phyloP scores from a whole-genome alignment of 2,888 invertebrate species.

The Chrysotoxum bicinctum region DNA sequence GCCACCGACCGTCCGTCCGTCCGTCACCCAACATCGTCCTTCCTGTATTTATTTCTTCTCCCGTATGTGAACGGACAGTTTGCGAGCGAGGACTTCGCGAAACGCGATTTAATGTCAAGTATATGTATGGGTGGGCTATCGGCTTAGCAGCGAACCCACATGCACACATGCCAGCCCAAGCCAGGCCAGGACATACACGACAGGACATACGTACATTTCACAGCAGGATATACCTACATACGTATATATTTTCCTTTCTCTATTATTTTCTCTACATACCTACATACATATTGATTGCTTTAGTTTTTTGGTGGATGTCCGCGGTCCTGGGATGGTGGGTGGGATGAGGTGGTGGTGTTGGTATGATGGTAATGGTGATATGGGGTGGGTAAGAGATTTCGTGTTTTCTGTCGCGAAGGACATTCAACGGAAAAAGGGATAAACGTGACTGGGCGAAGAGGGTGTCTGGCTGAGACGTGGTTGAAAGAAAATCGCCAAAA shows the following conservation, averaged over 20 bases:
- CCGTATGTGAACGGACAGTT: constrained; percentile 72
- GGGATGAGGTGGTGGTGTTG: constrained; percentile 7
- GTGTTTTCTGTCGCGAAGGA: constrained; percentile 69
- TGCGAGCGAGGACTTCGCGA: constrained; percentile 71
- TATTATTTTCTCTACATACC: constrained; percentile 69
- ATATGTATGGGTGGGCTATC: constrained; percentile 71
- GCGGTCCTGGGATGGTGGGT: constrained; percentile 34
- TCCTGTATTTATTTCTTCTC: constrained; percentile 68
- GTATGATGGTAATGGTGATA: neutral
- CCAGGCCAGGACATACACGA: constrained; percentile 29
- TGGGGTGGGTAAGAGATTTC: constrained; percentile 52
- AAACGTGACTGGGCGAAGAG: constrained; percentile 49
- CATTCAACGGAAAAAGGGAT: constrained; percentile 69
- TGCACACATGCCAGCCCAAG: constrained; percentile 42
- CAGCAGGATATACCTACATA: constrained; percentile 65
- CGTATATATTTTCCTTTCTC: constrained; percentile 67
- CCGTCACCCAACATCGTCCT: constrained; percentile 50
- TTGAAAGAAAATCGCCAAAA: constrained; percentile 70
- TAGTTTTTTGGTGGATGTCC: constrained; percentile 69
- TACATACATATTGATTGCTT: constrained; percentile 68
- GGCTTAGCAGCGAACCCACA: constrained; percentile 71
- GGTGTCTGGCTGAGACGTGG: constrained; percentile 51
- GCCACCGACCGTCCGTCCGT: neutral
- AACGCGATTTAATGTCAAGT: constrained; percentile 73
- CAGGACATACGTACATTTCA: constrained; percentile 57